Base-by-base conservation (phyloP, 2,888 invertebrate species). In the Horisme vitalbata region DNA sequence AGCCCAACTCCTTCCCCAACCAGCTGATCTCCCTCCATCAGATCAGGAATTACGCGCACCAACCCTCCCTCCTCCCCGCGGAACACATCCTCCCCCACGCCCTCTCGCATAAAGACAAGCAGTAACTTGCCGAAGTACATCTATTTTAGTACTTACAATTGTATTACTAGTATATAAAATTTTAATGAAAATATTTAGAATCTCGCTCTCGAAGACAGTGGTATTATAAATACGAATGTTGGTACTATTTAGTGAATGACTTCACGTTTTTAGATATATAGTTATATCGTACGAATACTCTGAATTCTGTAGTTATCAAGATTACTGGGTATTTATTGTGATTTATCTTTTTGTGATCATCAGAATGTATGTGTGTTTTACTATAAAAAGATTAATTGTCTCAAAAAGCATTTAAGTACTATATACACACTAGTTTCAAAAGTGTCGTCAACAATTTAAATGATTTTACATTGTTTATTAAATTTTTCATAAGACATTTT, bases 11-110 rank as follows among this genome's bases (percentile, higher is more conserved):
- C 45, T 97, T 97, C 84, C 97, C 97, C 49, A 97, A 97, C 81
- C 97, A 97, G 84, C 91, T 97, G 86, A 97, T 97, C 83, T 97
- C 97, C 63, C 91, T 98, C 62, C 98, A 98, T 86, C 98, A 98
- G 90, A 98, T 98, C 73, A 93, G 98, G 83, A 98, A 98, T 85
- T 98, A 97, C 85, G 96, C 97, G 55, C 97, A 97, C 79, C 97
- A 97, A 76, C 97, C 97, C 51, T 94, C 95, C 45, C 85, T 94
- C 33, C 92, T 95, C 91, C 91, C 93, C 52, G 92, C 93, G 45
- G 93, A 93, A 65, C 93, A 93, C 80, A 88, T 93, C 63, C 85
- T 93, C 56, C 90, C 90, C 44, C 90, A 90, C 64, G 79, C 90
- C 53, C 73, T 90, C 56, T 78, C 89, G 53, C 89, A 90, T 75